Evolutionary conservation across 2,797 vertebrate genomes (phyloP).

Genomic region (Myotis pilosus): DNA sequence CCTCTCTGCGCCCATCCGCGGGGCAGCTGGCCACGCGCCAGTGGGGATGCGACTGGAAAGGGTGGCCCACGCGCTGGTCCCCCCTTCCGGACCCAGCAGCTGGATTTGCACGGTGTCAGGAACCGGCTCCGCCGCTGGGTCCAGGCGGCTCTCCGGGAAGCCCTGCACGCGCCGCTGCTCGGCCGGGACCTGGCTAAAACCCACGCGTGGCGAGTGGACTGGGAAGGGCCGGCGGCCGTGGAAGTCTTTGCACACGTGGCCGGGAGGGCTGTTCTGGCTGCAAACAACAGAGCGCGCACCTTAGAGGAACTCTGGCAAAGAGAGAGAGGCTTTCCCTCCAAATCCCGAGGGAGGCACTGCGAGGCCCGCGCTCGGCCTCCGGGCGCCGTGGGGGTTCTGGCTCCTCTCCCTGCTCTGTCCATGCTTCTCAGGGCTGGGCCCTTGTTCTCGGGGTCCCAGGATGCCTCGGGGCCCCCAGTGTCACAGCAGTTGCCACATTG

Average conservation of each 20-base stretch:
- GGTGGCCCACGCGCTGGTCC: too few species aligned
- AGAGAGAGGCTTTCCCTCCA: background rate
- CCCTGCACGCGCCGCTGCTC: too few species aligned
- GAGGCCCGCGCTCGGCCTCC: accelerated
- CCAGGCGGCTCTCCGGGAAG: background rate
- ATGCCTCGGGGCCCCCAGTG: background rate
- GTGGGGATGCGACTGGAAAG: background rate
- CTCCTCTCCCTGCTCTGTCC: background rate
- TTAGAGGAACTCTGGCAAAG: background rate
- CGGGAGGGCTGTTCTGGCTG: background rate
- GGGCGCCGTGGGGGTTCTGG: background rate
- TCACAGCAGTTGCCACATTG: too few species aligned
- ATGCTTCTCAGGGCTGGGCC: accelerated
- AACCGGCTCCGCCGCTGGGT: background rate
- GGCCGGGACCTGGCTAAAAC: background rate
- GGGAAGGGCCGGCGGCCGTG: too few species aligned
- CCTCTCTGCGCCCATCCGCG: background rate
- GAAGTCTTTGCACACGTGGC: background rate
- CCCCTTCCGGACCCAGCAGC: background rate
- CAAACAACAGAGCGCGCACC: background rate
- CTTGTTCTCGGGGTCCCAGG: too few species aligned
- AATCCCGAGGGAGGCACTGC: background rate
- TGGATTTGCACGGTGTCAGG: background rate
- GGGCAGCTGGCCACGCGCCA: background rate
- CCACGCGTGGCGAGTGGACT: too few species aligned